A percentile compares a stretch with the other conserved stretches of the same genome.
Evolutionary conservation across 2,797 vertebrate genomes (phyloP).

Genomic region (Poeciliopsis turneri): DNA sequence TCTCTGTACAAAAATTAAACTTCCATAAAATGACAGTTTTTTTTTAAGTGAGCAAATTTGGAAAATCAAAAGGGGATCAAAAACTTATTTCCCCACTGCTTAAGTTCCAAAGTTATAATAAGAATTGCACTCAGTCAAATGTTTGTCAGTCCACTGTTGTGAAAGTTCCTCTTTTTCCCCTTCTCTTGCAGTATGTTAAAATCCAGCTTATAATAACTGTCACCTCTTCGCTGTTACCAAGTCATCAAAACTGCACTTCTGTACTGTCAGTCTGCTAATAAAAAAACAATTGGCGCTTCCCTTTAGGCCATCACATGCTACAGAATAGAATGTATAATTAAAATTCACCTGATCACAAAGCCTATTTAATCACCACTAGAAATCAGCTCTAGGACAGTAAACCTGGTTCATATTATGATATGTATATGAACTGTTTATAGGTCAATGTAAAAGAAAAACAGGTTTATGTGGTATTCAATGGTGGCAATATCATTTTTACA

Average conservation of each 20-base stretch:
- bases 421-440: neutral
- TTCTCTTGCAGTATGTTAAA: constrained; percentile 4
- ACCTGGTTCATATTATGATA: neutral
- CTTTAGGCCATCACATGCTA: no score
- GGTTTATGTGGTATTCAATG: neutral
- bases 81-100: neutral
- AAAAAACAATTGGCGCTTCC: neutral
- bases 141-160: constrained; percentile 50
- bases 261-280: neutral
- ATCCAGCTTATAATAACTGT: constrained; percentile 16
- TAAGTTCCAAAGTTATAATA: constrained; percentile 6
- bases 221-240: neutral
- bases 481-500: neutral
- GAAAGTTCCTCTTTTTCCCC: constrained; percentile 69
- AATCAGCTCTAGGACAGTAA: neutral
- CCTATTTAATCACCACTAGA: neutral
- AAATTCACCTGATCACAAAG: neutral
- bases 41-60: neutral
- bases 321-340: neutral
- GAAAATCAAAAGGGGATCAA: neutral
- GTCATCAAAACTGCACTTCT: neutral
- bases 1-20: neutral
- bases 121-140: neutral
- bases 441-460: neutral
- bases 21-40: no score